A percentile compares a stretch with the other conserved stretches of the same genome.
Conservation (phyloP, 2,797 vertebrate genomes). For the Megaceryle alcyon region DNA sequence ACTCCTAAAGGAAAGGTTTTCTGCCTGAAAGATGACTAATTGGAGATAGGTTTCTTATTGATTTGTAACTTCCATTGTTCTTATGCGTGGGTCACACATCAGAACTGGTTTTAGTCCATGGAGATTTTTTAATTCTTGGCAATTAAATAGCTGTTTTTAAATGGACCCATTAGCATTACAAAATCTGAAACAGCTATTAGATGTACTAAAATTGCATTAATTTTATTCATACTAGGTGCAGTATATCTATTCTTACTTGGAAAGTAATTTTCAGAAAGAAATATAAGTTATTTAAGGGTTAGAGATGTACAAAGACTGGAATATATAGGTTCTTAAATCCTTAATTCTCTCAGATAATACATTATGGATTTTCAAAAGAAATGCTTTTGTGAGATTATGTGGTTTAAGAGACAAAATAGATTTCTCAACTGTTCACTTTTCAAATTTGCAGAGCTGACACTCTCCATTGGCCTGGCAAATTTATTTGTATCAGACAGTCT, state of each 20-base stretch:
- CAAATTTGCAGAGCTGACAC: not conserved
- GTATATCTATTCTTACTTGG: not conserved
- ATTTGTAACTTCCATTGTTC: not conserved
- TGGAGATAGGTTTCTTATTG: not conserved
- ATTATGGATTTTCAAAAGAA: not conserved
- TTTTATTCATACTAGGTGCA: not conserved
- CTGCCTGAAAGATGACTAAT: not conserved
- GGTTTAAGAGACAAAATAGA: not conserved
- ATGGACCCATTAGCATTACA: not conserved
- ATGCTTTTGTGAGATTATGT: not conserved
- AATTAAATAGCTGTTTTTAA: not conserved
- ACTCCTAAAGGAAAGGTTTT: not conserved
- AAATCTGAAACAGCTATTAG: not conserved
- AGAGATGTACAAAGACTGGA: not conserved
- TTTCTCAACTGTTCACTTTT: constrained; percentile 7
- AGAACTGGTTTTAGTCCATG: not conserved
- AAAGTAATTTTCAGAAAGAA: not conserved
- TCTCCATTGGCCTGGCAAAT: not conserved
- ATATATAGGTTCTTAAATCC: not conserved
- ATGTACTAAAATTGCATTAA: not conserved
- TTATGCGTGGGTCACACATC: not conserved
- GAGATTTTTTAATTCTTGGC: not conserved
- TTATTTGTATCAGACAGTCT: not conserved
- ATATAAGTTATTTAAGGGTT: not conserved
- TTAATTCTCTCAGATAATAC: not conserved